phyloP scores from a whole-genome alignment of 2,888 invertebrate species.

The Spicauda simplicius region DNA sequence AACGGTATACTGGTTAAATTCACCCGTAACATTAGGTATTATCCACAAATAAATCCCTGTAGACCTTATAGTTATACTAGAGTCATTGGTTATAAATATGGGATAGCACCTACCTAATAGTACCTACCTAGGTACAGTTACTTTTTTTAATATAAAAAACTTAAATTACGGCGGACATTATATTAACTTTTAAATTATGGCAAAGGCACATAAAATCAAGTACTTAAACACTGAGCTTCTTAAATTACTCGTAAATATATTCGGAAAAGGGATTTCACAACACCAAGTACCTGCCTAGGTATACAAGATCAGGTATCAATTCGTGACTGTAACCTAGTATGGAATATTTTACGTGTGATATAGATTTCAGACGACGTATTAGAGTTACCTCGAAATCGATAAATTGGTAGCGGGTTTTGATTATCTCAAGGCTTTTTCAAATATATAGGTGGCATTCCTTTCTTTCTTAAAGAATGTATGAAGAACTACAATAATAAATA shows the following conservation, averaged over 20 bases:
- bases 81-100: too few species aligned
- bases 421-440: not conserved
- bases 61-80: too few species aligned
- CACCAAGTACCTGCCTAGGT: not conserved
- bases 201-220: too few species aligned
- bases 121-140: too few species aligned
- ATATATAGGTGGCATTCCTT: not conserved
- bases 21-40: too few species aligned
- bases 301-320: constrained; percentile 26
- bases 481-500: too few species aligned
- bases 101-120: too few species aligned
- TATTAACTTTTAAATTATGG: too few species aligned
- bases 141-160: too few species aligned
- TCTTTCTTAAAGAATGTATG: not conserved
- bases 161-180: too few species aligned
- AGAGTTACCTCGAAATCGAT: constrained; percentile 31
- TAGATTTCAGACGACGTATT: constrained; percentile 32
- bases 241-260: constrained; percentile 18
- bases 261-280: constrained; percentile 26
- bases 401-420: not conserved
- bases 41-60: too few species aligned
- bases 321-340: constrained; percentile 32
- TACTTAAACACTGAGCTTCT: not conserved
- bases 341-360: constrained; percentile 24
- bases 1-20: too few species aligned